Conservation (phyloP, 2,888 invertebrate species). For the Diaperis boleti region DNA sequence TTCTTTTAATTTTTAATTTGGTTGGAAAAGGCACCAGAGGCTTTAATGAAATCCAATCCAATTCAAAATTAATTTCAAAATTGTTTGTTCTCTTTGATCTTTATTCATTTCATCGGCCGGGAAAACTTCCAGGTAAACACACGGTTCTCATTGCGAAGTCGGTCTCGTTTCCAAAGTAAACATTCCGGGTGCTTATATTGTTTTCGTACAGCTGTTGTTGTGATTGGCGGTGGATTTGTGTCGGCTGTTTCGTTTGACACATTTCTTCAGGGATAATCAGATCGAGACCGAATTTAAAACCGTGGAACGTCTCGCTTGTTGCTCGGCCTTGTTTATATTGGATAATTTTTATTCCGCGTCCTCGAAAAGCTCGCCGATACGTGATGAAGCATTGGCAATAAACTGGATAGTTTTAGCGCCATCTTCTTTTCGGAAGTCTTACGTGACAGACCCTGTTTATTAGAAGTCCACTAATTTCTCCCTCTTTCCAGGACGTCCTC, state of each 20-base stretch:
- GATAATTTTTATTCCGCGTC: conserved; percentile 12
- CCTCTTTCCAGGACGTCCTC: conserved; percentile 90
- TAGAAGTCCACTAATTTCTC: too few relatives aligned
- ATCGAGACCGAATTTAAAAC: too few relatives aligned
- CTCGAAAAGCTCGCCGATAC: conserved; percentile 19
- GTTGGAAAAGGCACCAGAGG: too few relatives aligned
- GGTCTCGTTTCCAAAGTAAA: neutral
- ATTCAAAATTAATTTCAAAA: too few relatives aligned
- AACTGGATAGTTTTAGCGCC: too few relatives aligned
- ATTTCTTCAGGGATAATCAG: neutral
- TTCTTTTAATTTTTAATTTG: too few relatives aligned
- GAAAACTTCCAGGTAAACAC: too few relatives aligned
- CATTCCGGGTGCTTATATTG: neutral
- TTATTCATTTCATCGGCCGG: neutral
- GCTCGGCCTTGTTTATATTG: neutral
- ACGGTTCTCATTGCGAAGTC: neutral
- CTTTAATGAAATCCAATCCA: too few relatives aligned
- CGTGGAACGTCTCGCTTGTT: neutral
- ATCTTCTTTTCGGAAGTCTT: too few relatives aligned
- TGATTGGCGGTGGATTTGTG: neutral
- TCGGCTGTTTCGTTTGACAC: neutral
- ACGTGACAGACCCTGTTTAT: too few relatives aligned
- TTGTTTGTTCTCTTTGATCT: too few relatives aligned
- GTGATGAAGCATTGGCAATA: conserved; percentile 29
- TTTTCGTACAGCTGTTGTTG: conserved; percentile 6